Evolutionary conservation across 2,797 vertebrate species (phyloP).

Genomic region (Fistularia commersonii): DNA sequence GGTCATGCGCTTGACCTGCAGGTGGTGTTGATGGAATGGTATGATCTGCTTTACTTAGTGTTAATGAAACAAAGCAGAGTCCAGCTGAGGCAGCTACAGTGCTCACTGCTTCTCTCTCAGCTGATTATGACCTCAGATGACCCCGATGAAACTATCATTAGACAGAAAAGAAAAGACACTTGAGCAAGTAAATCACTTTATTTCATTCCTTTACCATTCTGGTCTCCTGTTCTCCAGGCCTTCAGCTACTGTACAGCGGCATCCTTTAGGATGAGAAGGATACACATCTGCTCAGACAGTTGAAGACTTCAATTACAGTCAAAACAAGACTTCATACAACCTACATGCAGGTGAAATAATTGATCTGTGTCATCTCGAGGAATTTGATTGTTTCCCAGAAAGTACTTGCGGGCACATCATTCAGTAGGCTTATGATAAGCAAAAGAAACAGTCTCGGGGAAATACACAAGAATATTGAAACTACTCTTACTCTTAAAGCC

Average conservation of each 20-base stretch:
- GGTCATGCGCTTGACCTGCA: conserved; percentile 39
- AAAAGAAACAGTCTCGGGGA: too few species aligned
- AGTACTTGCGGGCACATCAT: too few species aligned
- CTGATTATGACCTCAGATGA: conserved; percentile 54
- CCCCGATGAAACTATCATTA: conserved; percentile 33
- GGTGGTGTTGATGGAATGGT: conserved; percentile 59
- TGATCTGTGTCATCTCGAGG: not conserved
- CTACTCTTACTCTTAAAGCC: too few species aligned
- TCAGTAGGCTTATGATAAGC: too few species aligned
- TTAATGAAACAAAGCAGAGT: conserved; percentile 63
- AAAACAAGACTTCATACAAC: conserved; percentile 16
- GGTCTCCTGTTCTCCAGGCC: conserved; percentile 29
- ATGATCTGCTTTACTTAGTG: conserved; percentile 58
- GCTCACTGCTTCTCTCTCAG: conserved; percentile 23
- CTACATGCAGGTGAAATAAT: conserved; percentile 8
- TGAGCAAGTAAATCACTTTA: too few species aligned
- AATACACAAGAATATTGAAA: too few species aligned
- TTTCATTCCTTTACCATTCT: conserved; percentile 1
- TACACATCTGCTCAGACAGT: not conserved
- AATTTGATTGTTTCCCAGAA: too few species aligned
- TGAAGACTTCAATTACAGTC: conserved; percentile 21
- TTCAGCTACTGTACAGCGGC: conserved; percentile 6
- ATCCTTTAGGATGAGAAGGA: too few species aligned
- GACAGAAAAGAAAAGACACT: conserved; percentile 14
- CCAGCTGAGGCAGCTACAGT: conserved; percentile 51